Evolutionary conservation across 2,797 vertebrate species (phyloP).

Genomic region (Myotis myotis): DNA sequence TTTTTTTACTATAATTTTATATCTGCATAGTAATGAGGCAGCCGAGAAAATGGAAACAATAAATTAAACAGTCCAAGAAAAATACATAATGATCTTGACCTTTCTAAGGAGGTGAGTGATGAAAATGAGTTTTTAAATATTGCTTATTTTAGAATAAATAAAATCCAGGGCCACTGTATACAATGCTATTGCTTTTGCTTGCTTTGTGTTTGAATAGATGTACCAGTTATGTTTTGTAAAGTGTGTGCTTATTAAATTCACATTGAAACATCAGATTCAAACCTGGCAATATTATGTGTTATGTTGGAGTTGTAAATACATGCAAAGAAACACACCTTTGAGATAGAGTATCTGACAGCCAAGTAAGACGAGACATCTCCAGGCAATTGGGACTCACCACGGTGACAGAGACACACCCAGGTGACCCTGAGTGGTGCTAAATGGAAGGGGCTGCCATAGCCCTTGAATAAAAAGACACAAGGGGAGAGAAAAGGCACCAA

Average conservation of each 20-base stretch:
- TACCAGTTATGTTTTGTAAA: background rate
- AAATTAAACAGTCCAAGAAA: conserved; percentile 47
- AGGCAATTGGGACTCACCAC: conserved; percentile 1
- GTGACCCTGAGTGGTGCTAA: background rate
- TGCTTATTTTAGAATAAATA: conserved; percentile 49
- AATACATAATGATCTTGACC: conserved; percentile 40
- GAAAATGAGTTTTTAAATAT: conserved; percentile 50
- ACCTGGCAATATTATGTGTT: background rate
- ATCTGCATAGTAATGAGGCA: conserved; percentile 48
- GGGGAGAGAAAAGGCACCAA: background rate
- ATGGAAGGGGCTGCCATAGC: conserved; percentile 14
- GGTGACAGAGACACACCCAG: background rate
- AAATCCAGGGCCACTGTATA: background rate
- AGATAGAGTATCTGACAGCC: background rate
- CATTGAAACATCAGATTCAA: background rate
- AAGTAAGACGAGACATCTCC: conserved; percentile 34
- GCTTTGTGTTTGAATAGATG: background rate
- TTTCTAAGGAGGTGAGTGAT: conserved; percentile 43
- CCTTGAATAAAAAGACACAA: conserved; percentile 40
- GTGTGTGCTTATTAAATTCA: conserved; percentile 1
- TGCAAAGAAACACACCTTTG: background rate
- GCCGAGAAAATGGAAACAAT: conserved; percentile 26
- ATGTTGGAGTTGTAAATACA: background rate
- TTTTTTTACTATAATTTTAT: conserved; percentile 52
- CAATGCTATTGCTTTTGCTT: conserved; percentile 19